Evolutionary conservation across 2,888 invertebrate species (phyloP), one percentile per base, ranked within the genome.

Genomic region (Acanthosepion pharaonis): DNA sequence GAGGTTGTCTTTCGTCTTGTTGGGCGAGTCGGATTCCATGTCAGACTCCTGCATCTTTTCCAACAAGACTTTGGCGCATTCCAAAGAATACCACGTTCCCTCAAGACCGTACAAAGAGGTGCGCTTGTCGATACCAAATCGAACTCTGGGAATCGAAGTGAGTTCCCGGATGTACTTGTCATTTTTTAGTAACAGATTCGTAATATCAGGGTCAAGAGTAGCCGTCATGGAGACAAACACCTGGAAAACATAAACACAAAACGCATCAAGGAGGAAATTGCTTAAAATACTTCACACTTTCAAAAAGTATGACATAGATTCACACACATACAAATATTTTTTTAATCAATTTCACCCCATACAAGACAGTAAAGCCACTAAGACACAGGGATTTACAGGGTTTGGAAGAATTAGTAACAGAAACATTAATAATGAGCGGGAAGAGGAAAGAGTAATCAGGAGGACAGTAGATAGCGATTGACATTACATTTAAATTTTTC

Each of bases 21-120:
- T 92, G 9, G 92, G 92, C 5, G 92, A 92, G 6, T 92, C 92
- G 4, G 49, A 92, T 49, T 92, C 92, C 15, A 51, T 4, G 48
- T 25, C 92, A 2, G 25, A 23, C 49, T 92, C 92, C 92, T 92
- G 92, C 92, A 92, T 92, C 92, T 92, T 92, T 20, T 92, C 92
- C 51, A 92, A 92, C 15, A 94, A 23, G 33, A 94, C 94, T 20
- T 94, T 94, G 59, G 94, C 94, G n/a, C 94, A 94, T 55, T 94
- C 59, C 94, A 94, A 53, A 18, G 94, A 53, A 94, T 94, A 94
- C 94, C 59, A 55, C 2, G 94, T 55, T 53, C 94, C 94, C 53
- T 94, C 55, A 49, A 94, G 53, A 20, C 94, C 59, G 55, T 94
- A 94, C 9, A 59, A 33, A 28, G 94, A 94, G 92, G 92, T 92